Conservation (phyloP, 2,888 invertebrate genomes). For the Chironomus riparius region DNA sequence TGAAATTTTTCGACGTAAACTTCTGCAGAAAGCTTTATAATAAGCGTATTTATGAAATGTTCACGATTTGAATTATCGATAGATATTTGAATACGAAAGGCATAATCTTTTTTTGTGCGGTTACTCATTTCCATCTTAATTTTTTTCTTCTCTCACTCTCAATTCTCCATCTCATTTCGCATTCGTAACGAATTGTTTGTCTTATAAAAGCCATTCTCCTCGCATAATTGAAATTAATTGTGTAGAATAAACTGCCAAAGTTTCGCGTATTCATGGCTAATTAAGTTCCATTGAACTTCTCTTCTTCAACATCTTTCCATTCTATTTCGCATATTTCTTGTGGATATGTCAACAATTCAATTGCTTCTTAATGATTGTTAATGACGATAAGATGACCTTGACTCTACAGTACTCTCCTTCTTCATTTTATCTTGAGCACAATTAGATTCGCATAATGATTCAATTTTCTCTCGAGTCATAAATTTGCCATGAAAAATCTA, state of each 20-base stretch:
- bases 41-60: no score
- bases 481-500: no score
- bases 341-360: no score
- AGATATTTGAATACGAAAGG: no score
- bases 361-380: not conserved
- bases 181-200: not conserved
- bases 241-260: not conserved
- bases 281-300: not conserved
- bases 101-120: not conserved
- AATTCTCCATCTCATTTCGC: not conserved
- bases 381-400: not conserved
- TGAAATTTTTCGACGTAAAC: no score
- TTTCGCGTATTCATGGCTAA: not conserved
- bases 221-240: constrained; percentile 6
- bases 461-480: no score
- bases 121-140: not conserved
- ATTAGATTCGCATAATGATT: no score
- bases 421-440: no score
- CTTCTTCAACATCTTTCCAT: no score
- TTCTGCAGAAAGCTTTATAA: no score
- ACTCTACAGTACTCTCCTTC: not conserved
- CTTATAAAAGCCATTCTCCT: not conserved
- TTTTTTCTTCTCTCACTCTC: not conserved
- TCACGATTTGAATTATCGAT: no score
- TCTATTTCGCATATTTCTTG: no score